phyloP scores from a whole-genome alignment of 2,797 vertebrate species.

The Vipera ursinii region DNA sequence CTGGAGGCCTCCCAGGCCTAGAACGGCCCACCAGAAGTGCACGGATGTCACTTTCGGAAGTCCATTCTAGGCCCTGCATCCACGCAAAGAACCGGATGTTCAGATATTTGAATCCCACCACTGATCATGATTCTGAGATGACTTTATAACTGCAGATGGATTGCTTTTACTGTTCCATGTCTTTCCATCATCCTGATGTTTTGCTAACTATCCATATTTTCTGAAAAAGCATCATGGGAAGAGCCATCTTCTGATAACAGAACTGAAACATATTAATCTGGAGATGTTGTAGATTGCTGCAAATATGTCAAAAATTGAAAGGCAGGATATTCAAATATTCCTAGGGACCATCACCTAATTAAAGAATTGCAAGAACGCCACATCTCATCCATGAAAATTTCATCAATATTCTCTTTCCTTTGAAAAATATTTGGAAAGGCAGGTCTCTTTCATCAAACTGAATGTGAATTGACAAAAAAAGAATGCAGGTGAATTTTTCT shows the following conservation, averaged over 20 bases:
- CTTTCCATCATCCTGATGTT: neutral
- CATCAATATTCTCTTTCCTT: neutral
- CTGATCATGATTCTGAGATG: neutral
- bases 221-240: neutral
- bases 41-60: too few relatives aligned
- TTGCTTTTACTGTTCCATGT: neutral
- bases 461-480: neutral
- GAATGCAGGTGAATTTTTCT: neutral
- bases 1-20: too few relatives aligned
- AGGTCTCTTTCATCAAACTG: neutral
- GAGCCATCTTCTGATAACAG: neutral
- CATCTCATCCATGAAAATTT: neutral
- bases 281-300: neutral
- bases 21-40: too few relatives aligned
- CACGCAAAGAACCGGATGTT: too few relatives aligned
- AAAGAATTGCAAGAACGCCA: neutral
- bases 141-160: neutral
- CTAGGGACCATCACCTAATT: neutral
- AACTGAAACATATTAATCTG: neutral
- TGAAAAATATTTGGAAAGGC: neutral
- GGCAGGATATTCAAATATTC: neutral
- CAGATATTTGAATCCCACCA: too few relatives aligned
- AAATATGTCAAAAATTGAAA: neutral
- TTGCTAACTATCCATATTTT: neutral
- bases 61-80: too few relatives aligned